Base-by-base conservation (phyloP, 23 tunicate species). In the Styela plicata region DNA sequence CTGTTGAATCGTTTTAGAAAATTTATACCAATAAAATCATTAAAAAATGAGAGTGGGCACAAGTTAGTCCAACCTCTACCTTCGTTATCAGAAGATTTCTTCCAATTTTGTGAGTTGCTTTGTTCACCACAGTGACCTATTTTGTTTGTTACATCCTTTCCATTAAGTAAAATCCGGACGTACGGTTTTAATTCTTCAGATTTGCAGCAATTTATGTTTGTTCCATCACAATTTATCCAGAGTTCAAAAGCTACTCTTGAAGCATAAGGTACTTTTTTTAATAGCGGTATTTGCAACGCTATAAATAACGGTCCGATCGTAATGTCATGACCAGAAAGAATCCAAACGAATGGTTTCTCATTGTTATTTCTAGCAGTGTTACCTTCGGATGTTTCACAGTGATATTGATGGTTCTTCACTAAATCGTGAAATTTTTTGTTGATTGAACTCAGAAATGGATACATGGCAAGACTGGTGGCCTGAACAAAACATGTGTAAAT, bases 381-480 rank as follows among this genome's bases (percentile, higher is more conserved):
- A 24, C 7, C 31, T 71, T 33, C 34, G 26, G 24, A 22, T 3
- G 23, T 29, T 21, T 16, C n/a, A 26, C 37, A 28, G 32, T 21
- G 24, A 28, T 71, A 21, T 18, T 32, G 3, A 29, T 28, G 29
- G 5, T 31, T 32, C 34, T 27, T 26, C 34, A 76, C 66, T 36
- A 76, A 26, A 1, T 76, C 64, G 24, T 76, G 81, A 76, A 76
- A 76, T 29, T 76, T 76, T 76, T 53, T 53, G 33, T 76, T 76
- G 81, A 76, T 53, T 23, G 81, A 76, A 53, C 31, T 44, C 1
- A 76, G 27, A 24, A 76, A 44, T 10, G 81, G 81, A 0, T 76
- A 76, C 81, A 76, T 44, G 31, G 66, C 81, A 1, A 76, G 81
- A 53, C 81, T 76, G 24, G 81, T 44, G 36, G 63, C 81, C 81